Percentiles rank a stretch among this genome's conserved stretches.
These are phyloP conservation scores for Stenodera caucasica DNA, from an alignment of 2,888 invertebrate species.

Conservation along the genomic window DNA sequence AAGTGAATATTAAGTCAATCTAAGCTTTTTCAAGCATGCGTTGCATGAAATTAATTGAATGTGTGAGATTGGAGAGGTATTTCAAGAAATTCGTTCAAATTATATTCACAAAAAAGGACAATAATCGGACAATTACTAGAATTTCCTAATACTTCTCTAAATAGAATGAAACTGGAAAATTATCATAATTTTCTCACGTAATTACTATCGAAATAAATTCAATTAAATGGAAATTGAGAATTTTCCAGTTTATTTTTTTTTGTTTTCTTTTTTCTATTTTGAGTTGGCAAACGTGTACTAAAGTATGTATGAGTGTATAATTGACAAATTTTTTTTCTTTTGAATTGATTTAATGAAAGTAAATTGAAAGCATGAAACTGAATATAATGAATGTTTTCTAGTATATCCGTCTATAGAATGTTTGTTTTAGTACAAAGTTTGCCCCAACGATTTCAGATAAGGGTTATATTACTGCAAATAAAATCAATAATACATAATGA, in stretches of 20 bases:
- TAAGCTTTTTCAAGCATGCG: slow-evolving; percentile 39
- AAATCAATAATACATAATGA: no score
- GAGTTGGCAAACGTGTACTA: slow-evolving; percentile 49
- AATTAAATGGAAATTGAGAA: no score
- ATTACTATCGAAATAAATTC: no score
- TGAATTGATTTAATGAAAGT: slow-evolving; percentile 35
- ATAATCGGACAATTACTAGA: not conserved
- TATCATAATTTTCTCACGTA: slow-evolving; percentile 21
- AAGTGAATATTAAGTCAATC: slow-evolving; percentile 42
- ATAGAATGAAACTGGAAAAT: slow-evolving; percentile 37
- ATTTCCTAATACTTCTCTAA: slow-evolving; percentile 35
- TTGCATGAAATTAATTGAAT: slow-evolving; percentile 48
- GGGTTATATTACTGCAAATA: slow-evolving; percentile 46
- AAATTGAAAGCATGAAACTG: slow-evolving; percentile 24
- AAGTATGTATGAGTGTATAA: slow-evolving; percentile 39
- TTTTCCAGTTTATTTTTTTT: slow-evolving; percentile 36
- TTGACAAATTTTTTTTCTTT: slow-evolving; percentile 29
- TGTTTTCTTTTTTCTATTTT: slow-evolving; percentile 20
- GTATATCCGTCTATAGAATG: slow-evolving; percentile 23
- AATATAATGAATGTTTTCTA: slow-evolving; percentile 14
- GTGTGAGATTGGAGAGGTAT: slow-evolving; percentile 38
- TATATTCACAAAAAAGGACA: not conserved
- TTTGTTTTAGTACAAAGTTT: slow-evolving; percentile 52
- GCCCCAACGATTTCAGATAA: slow-evolving; percentile 46
- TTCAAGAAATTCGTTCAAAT: no score